Evolutionary conservation across 2,797 vertebrate genomes (phyloP), one percentile per base, ranked within the genome.

Genomic region (Neostethus bicornis): DNA sequence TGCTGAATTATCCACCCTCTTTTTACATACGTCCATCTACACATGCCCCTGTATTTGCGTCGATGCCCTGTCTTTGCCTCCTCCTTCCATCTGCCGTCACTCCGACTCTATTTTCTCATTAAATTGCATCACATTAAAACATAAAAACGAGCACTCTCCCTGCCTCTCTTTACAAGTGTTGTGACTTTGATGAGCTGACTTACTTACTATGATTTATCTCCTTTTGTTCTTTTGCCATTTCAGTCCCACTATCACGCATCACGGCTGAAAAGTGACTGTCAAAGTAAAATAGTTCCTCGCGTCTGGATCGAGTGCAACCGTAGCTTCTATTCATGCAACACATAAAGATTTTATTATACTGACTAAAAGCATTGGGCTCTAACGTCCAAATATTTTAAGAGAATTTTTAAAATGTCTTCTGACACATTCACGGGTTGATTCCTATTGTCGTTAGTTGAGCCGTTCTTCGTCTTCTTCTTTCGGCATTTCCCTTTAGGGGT

Each of bases 141-240:
- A 68, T 62, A 41, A 73, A n/a, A 77, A 69, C 60, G 61, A 55
- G 51, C 28, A 21, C 51, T 71, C 59, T 61, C 43, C 21, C 52
- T 43, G 50, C 4, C 46, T 75, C 60, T 72, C 66, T 71, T 58
- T 60, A 73, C 69, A 69, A 62, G 51, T 75, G 67, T 61, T 57
- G 43, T 3, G 13, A 62, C 80, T 82, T 75, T 77, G 80, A 85
- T 83, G 64, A 29, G 46, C 72, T 72, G 64, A 68, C 66, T 81
- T 70, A 75, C 82, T 82, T 81, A 63, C 48, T 61, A 55, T 51
- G 24, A 74, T 83, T 76, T 72, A 78, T 79, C 70, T 81, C 61
- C 61, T 75, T n/a, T 64, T 73, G 68, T 77, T 80, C 37, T 76
- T 76, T 67, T 59, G 61, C 57, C 71, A 61, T 76, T 81, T 75